A percentile compares a stretch with the other conserved stretches of the same genome.
Evolutionary conservation across 1,140 invertebrate genomes (phyloP).

Genomic region (Psix sp.): DNA sequence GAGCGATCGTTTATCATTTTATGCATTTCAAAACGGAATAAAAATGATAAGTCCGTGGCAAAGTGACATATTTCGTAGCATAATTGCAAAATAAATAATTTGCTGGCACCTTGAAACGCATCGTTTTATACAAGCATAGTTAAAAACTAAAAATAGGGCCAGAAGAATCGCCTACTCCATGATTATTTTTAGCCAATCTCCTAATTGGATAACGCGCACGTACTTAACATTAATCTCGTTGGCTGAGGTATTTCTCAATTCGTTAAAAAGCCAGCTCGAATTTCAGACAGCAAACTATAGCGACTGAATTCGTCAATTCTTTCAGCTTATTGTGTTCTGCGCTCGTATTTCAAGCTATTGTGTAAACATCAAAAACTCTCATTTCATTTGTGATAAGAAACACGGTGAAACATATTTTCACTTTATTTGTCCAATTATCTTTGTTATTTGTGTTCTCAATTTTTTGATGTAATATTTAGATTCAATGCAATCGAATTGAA

Average conservation of each 20-base stretch:
- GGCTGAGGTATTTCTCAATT: constrained; percentile 24
- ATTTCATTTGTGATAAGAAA: too few species aligned
- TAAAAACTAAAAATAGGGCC: constrained; percentile 30
- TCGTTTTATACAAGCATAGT: constrained; percentile 6
- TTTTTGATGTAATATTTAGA: too few species aligned
- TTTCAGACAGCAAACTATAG: not conserved
- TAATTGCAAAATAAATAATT: constrained; percentile 7
- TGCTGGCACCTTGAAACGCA: not conserved
- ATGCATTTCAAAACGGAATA: too few species aligned
- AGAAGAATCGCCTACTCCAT: constrained; percentile 12
- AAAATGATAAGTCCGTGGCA: too few species aligned
- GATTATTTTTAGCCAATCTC: constrained; percentile 37
- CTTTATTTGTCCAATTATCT: too few species aligned
- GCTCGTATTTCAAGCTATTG: not conserved
- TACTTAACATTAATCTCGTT: constrained; percentile 35
- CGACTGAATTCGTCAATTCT: not conserved
- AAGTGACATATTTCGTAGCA: too few species aligned
- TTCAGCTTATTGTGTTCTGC: not conserved
- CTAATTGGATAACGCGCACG: constrained; percentile 25
- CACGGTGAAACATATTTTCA: too few species aligned
- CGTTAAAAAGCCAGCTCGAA: constrained; percentile 13
- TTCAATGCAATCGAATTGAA: too few species aligned
- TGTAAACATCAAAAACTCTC: too few species aligned
- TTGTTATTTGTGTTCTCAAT: too few species aligned
- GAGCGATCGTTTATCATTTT: too few species aligned